Evolutionary conservation across 2,113 vertebrate species (phyloP).

Genomic region (Sisor rabdophorus): DNA sequence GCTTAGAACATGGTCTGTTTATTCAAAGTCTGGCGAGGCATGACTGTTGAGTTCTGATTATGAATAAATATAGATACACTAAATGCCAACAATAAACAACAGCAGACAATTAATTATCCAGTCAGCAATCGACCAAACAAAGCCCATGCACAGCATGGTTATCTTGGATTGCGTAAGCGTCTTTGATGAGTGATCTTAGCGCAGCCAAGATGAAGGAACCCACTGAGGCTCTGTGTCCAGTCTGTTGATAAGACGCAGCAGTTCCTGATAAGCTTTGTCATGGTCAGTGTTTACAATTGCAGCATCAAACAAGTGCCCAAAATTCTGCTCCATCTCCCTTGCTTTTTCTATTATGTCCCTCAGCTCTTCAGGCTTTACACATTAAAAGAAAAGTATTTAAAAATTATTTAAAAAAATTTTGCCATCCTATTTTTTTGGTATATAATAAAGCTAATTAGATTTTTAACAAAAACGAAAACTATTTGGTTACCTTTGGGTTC

Average conservation of each 20-base stretch:
- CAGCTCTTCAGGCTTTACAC: conserved; percentile 86
- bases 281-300: conserved; percentile 93
- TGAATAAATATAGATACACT: conserved; percentile 2
- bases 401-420: neutral
- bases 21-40: conserved; percentile 18
- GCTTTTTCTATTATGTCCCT: conserved; percentile 97
- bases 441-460: neutral
- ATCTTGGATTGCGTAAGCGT: conserved; percentile 8
- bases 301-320: conserved; percentile 91
- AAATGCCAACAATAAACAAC: neutral
- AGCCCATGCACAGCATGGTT: conserved; percentile 9
- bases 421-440: neutral
- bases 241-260: conserved; percentile 94
- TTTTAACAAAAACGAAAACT: neutral
- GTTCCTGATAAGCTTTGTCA: conserved; percentile 88
- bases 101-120: neutral
- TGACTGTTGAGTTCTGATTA: neutral
- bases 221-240: conserved; percentile 98
- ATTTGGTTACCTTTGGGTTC: conserved; percentile 83
- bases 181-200: conserved; percentile 56
- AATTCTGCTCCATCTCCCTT: conserved; percentile 96
- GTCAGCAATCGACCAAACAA: neutral
- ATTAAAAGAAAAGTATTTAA: neutral
- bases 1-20: conserved; percentile 47
- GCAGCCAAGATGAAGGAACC: conserved; percentile 94